These are phyloP conservation scores for Aelia acuminata DNA, from an alignment of 2,888 invertebrate genomes.

Conservation along the genomic window DNA sequence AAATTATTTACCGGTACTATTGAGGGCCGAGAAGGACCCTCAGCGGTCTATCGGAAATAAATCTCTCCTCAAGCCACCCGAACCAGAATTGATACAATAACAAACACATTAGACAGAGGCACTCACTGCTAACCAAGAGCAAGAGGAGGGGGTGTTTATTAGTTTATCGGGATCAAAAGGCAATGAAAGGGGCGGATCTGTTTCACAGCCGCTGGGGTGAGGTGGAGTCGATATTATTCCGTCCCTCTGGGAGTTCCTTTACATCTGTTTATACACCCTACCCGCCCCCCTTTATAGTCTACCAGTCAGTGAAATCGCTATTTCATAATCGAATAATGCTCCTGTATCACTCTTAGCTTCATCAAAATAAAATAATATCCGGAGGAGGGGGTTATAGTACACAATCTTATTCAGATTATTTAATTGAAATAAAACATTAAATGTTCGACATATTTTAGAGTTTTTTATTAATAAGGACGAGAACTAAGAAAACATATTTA, in stretches of 20 bases:
- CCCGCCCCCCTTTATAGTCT: neutral
- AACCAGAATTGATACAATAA: slow-evolving; percentile 34
- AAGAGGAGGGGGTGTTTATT: slow-evolving; percentile 25
- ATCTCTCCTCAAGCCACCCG: slow-evolving; percentile 7
- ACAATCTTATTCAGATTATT: too few species aligned
- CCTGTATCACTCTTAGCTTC: too few species aligned
- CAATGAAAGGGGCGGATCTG: slow-evolving; percentile 50
- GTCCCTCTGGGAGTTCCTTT: neutral
- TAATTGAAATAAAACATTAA: too few species aligned
- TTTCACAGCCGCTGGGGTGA: slow-evolving; percentile 31
- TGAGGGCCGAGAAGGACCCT: neutral
- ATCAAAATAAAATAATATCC: too few species aligned
- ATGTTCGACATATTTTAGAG: too few species aligned
- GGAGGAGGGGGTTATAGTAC: too few species aligned
- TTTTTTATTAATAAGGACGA: too few species aligned
- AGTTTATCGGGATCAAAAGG: slow-evolving; percentile 51
- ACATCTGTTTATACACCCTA: slow-evolving; percentile 12
- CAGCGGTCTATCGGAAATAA: neutral
- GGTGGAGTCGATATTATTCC: slow-evolving; percentile 16
- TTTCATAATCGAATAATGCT: neutral
- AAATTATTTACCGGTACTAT: too few species aligned
- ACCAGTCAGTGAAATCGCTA: neutral
- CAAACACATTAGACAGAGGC: slow-evolving; percentile 37
- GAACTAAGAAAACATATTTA: too few species aligned
- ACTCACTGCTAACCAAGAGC: slow-evolving; percentile 22